Conservation (phyloP, 2,888 invertebrate species). For the Pandemis heparana region DNA sequence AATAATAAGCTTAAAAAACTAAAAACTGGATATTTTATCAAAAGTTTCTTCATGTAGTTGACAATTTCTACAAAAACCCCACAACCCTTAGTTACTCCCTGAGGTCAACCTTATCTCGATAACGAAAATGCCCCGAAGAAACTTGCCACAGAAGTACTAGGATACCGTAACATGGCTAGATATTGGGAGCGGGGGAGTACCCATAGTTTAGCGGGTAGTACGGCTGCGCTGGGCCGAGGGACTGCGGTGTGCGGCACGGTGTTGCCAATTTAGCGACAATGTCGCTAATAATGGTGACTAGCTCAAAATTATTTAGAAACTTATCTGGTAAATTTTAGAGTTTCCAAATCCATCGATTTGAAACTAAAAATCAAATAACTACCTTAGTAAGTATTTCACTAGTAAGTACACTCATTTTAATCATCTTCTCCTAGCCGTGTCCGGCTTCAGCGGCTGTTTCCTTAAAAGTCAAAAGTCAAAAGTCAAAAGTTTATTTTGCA, state of each 20-base stretch:
- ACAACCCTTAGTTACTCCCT: background rate
- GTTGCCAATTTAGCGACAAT: background rate
- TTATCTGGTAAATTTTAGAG: too few species aligned
- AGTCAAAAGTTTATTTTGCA: too few species aligned
- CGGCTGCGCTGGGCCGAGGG: conserved; percentile 34
- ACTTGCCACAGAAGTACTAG: conserved; percentile 20
- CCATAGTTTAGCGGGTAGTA: conserved; percentile 36
- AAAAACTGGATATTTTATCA: background rate
- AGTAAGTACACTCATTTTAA: too few species aligned
- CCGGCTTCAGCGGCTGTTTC: too few species aligned
- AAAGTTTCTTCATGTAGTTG: background rate
- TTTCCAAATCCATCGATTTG: too few species aligned
- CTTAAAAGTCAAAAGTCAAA: too few species aligned
- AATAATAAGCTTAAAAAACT: too few species aligned
- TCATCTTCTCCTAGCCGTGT: too few species aligned
- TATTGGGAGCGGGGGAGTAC: conserved; percentile 34
- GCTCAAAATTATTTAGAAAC: too few species aligned
- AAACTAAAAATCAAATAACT: too few species aligned
- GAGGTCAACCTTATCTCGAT: background rate
- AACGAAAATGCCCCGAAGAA: conserved; percentile 7
- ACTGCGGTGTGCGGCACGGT: conserved; percentile 12
- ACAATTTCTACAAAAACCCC: background rate
- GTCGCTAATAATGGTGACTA: too few species aligned
- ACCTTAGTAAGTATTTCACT: too few species aligned
- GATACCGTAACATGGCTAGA: conserved; percentile 28